Conservation (phyloP, 1,140 invertebrate genomes). For the Penaeus vannamei region DNA sequence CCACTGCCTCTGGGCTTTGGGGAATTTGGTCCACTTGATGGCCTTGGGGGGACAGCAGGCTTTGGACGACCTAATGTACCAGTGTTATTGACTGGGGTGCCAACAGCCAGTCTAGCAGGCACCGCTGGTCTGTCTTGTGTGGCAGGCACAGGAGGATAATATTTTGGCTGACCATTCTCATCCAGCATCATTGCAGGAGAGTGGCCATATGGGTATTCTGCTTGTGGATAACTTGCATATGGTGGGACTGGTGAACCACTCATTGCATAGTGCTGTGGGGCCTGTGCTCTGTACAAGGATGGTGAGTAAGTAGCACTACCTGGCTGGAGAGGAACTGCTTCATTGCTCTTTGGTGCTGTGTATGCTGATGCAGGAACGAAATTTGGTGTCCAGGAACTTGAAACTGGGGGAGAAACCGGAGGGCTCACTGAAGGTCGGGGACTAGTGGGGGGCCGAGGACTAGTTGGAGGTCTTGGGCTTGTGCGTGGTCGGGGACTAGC, state of each 20-base stretch:
- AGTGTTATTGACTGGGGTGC: constrained; percentile 4
- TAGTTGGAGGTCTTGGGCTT: background rate
- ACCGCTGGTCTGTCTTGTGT: constrained; percentile 54
- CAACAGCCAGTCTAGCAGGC: constrained; percentile 55
- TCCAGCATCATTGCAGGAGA: background rate
- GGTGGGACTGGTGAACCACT: background rate
- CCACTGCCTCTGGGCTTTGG: constrained; percentile 17
- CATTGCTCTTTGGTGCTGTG: constrained; percentile 12
- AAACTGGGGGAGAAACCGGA: background rate
- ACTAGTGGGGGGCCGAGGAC: too few species aligned
- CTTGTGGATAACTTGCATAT: background rate
- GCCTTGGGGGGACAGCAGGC: constrained; percentile 54
- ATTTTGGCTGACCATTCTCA: constrained; percentile 17
- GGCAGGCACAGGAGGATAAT: constrained; percentile 53
- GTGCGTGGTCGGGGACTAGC: background rate
- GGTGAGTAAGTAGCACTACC: too few species aligned
- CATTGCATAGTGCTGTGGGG: background rate
- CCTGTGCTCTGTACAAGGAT: background rate
- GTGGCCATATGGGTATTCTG: background rate
- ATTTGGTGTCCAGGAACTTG: constrained; percentile 49
- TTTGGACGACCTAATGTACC: constrained; percentile 57
- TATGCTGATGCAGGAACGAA: constrained; percentile 58
- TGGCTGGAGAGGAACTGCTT: background rate
- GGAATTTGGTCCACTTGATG: constrained; percentile 8
- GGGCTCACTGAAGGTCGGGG: background rate